Base-by-base conservation (phyloP, 2,797 vertebrate species). In the Anolis apletophallus region DNA sequence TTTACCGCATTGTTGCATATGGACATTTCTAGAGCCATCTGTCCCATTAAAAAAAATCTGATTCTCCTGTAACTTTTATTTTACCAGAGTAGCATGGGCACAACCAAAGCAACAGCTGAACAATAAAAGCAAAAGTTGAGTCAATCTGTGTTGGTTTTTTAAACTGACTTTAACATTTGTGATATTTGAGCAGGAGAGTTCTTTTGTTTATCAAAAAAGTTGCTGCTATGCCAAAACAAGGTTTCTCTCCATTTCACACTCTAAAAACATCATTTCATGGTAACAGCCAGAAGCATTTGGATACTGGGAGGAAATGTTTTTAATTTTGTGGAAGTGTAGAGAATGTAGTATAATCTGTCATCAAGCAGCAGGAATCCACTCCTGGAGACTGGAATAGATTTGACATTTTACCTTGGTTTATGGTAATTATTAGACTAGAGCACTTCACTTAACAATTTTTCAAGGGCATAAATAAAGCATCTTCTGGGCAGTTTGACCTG, bases 291-390 rank as follows among this genome's bases (percentile, higher is more conserved):
- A 55, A 40, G 64, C 79, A 69, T 87, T 81, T 86, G 68, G 34
- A 72, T 88, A 89, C 87, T 13, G 4, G 67, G 4, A 55, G 26
- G n/a, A 64, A 89, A 85, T 75, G 12, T 64, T 86, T 89, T 88
- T 36, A 5, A 36, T 90, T 90, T 86, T 61, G 81, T 80, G 74
- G 34, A 88, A 88, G 64, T 90, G 67, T 90, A 88, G 88, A 74
- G 55, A 86, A 89, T 88, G 72, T 50, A 88, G 74, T 54, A 88
- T 34, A 85, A 90, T 88, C 82, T 88, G 69, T 86, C 78, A 91
- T 87, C 32, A 89, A 91, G 83, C n/a, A 93, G 68, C 77, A 90
- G 84, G 76, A 90, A 86, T 84, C 87, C 86, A 3, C 54, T 90
- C 83, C 54, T 90, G 79, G 89, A 81, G 90, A 46, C 32, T 89